Conservation (phyloP, 2,113 vertebrate genomes). For the Corvus hawaiiensis region DNA sequence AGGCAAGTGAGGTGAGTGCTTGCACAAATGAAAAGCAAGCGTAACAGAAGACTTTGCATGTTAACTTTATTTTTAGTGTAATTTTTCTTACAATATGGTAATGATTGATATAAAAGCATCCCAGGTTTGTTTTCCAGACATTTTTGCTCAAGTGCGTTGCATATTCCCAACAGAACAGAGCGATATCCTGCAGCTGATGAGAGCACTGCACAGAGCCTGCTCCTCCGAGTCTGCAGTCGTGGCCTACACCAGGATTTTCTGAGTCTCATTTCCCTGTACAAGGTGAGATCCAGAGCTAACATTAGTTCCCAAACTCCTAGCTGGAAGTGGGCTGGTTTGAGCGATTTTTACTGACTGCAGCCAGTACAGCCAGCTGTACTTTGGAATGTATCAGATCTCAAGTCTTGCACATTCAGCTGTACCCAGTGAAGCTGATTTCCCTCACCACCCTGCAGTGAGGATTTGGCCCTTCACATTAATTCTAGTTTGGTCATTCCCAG, state of each 20-base stretch:
- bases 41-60: not conserved
- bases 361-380: not conserved
- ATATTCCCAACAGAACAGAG: not conserved
- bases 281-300: not conserved
- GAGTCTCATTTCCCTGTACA: rapidly evolving
- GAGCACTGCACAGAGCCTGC: not conserved
- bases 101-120: not conserved
- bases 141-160: not conserved
- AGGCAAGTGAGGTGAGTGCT: not conserved
- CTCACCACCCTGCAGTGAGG: not conserved
- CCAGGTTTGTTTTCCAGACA: not conserved
- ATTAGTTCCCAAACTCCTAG: rapidly evolving
- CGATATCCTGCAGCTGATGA: rapidly evolving
- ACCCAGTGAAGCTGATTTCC: not conserved
- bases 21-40: not conserved
- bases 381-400: rapidly evolving
- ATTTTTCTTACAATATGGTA: not conserved
- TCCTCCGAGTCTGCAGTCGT: not conserved
- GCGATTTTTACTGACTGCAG: rapidly evolving
- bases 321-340: rapidly evolving
- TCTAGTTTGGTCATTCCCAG: not conserved
- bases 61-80: not conserved
- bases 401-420: not conserved
- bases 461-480: not conserved
- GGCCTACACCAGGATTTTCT: not conserved